A percentile compares a stretch with the other conserved stretches of the same genome.
Conservation (phyloP, 2,888 invertebrate species). For the Folsomia manolachei region DNA sequence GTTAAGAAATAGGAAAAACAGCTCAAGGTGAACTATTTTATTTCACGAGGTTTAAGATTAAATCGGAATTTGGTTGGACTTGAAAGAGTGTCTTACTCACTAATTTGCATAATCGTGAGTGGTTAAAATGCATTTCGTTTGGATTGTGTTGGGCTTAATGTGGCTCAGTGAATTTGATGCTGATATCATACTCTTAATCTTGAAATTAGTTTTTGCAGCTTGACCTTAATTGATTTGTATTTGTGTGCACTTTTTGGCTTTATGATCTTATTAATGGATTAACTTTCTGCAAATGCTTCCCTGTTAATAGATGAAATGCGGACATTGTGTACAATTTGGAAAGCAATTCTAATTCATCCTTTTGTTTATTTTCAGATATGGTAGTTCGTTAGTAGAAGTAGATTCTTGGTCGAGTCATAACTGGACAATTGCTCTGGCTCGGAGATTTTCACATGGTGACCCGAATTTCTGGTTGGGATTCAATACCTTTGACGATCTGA, state of each 20-base stretch:
- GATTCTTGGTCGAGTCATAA: conserved; percentile 90
- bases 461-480: conserved; percentile 84
- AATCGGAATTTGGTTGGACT: not conserved
- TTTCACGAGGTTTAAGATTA: not conserved
- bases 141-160: not conserved
- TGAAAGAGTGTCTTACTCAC: not conserved
- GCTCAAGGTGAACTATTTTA: not conserved
- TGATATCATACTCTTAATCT: not conserved
- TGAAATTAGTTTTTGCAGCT: not conserved
- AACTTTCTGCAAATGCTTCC: not conserved
- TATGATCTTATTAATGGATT: not conserved
- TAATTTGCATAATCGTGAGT: conserved; percentile 22
- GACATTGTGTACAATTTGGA: not conserved
- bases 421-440: conserved; percentile 77
- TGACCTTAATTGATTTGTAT: no score
- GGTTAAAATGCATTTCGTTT: not conserved
- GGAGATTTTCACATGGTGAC: conserved; percentile 55
- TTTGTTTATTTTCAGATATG: conserved; percentile 68
- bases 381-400: conserved; percentile 88
- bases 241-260: no score
- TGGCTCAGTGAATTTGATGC: conserved; percentile 3
- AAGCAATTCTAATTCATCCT: conserved; percentile 28
- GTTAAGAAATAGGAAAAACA: not conserved
- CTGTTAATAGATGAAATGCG: not conserved
- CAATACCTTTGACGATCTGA: conserved; percentile 83